Percentiles rank a stretch among this genome's conserved stretches.
phyloP scores from a whole-genome alignment of 2,113 vertebrate genomes.

The Jaculus jaculus region DNA sequence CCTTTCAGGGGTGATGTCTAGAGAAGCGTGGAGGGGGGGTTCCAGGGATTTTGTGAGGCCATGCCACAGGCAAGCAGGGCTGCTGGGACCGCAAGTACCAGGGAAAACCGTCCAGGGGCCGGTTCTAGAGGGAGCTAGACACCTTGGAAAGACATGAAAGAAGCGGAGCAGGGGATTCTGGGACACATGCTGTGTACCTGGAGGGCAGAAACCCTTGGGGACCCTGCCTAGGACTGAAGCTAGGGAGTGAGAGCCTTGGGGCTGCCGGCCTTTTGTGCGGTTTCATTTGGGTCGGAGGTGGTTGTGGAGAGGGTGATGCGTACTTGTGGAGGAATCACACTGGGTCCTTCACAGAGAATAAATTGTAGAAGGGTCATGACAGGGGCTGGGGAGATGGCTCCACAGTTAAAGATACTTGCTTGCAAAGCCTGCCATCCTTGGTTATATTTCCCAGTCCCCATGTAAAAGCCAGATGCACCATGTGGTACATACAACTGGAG shows the following conservation, averaged over 20 bases:
- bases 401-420: too few relatives aligned
- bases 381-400: too few relatives aligned
- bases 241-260: background rate
- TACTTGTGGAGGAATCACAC: accelerated
- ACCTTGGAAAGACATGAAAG: background rate
- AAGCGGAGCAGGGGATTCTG: background rate
- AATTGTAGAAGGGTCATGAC: background rate
- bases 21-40: background rate
- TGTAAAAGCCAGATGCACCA: too few relatives aligned
- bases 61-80: background rate
- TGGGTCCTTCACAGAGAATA: accelerated
- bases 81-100: background rate
- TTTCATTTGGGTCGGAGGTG: background rate
- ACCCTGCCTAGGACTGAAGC: too few relatives aligned
- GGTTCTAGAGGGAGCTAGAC: background rate
- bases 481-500: too few relatives aligned
- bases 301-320: background rate
- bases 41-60: background rate
- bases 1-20: background rate
- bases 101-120: too few relatives aligned
- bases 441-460: too few relatives aligned
- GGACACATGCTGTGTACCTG: background rate
- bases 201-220: background rate
- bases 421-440: too few relatives aligned
- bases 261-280: background rate